A percentile compares a stretch with the other conserved stretches of the same genome.
These are phyloP conservation scores for Scleropages formosus DNA, from an alignment of 2,797 vertebrate genomes.

Conservation along the genomic window DNA sequence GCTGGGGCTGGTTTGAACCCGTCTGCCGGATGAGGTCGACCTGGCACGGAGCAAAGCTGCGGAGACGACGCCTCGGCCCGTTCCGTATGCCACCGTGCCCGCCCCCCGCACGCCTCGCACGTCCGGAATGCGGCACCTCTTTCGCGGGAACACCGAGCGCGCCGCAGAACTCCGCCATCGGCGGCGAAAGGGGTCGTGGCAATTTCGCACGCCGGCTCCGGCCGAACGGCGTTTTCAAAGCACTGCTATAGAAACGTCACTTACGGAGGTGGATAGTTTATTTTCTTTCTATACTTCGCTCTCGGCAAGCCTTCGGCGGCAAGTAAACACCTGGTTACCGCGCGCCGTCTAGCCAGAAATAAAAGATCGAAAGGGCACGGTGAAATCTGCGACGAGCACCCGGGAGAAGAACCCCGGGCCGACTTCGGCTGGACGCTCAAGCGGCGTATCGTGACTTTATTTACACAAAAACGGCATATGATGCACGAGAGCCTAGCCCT, in stretches of 20 bases:
- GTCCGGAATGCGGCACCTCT: conserved; percentile 59
- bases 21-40: not conserved
- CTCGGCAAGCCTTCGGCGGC: no score
- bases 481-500: not conserved
- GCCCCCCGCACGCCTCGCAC: conserved; percentile 44
- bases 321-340: no score
- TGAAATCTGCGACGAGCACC: no score
- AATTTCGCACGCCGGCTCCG: conserved; percentile 40
- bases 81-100: conserved; percentile 26
- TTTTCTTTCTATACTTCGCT: no score
- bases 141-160: conserved; percentile 53
- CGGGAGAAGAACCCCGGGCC: no score
- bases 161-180: conserved; percentile 49
- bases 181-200: conserved; percentile 39
- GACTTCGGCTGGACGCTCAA: no score
- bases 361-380: no score
- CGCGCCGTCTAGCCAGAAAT: no score
- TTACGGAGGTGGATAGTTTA: no score
- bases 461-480: not conserved
- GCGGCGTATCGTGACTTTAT: no score
- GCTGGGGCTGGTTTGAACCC: not conserved
- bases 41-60: not conserved
- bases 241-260: not conserved
- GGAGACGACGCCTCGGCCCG: not conserved
- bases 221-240: conserved; percentile 27